phyloP scores from a whole-genome alignment of 2,888 invertebrate species.

The Ceraclea dissimilis region DNA sequence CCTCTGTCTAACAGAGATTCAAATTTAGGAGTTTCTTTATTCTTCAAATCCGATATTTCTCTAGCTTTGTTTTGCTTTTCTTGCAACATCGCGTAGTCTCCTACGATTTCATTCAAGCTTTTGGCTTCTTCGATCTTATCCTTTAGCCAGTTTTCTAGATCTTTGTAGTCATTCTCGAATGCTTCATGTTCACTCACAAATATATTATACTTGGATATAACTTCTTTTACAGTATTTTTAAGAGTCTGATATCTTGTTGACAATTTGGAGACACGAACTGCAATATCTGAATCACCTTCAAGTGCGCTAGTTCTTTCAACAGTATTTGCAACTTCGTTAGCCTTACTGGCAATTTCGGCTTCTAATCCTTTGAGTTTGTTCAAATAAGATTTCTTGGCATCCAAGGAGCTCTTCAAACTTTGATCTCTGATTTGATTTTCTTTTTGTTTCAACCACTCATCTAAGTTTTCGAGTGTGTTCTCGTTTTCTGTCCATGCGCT shows the following conservation, averaged over 20 bases:
- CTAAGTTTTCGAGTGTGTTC: constrained; percentile 65
- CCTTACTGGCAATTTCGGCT: constrained; percentile 61
- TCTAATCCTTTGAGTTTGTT: constrained; percentile 67
- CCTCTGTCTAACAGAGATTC: constrained; percentile 82
- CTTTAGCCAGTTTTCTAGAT: constrained; percentile 69
- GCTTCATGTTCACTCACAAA: constrained; percentile 79
- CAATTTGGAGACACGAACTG: constrained; percentile 66
- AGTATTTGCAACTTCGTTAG: constrained; percentile 58
- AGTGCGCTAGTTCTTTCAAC: constrained; percentile 62
- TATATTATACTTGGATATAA: constrained; percentile 71
- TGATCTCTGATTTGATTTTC: constrained; percentile 84
- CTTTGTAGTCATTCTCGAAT: constrained; percentile 67
- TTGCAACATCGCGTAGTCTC: constrained; percentile 76
- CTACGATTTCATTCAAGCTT: constrained; percentile 74
- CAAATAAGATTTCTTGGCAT: constrained; percentile 72
- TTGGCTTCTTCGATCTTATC: constrained; percentile 65
- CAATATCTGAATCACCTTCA: constrained; percentile 68
- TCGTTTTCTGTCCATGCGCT: constrained; percentile 79
- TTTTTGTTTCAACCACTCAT: constrained; percentile 78
- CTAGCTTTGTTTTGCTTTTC: constrained; percentile 75
- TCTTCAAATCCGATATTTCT: constrained; percentile 70
- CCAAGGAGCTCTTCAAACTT: constrained; percentile 76
- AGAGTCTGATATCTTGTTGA: constrained; percentile 75
- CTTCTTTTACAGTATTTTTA: constrained; percentile 75
- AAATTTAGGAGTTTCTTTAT: constrained; percentile 70